A percentile compares a stretch with the other conserved stretches of the same genome.
These are phyloP conservation scores for Tenebrio molitor DNA, from an alignment of 1,140 invertebrate species.

Conservation along the genomic window DNA sequence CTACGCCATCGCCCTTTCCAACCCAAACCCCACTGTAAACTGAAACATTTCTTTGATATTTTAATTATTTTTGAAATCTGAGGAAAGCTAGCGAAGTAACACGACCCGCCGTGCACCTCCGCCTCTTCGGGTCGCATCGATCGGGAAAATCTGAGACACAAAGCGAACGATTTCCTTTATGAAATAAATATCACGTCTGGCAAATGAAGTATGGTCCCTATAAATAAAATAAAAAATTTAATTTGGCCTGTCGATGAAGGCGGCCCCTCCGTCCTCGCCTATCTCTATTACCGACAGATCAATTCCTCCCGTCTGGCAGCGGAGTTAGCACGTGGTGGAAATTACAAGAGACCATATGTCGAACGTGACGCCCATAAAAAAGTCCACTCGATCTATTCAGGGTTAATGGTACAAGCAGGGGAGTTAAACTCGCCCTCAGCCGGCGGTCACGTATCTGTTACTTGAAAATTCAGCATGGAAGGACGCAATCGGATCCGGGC, in stretches of 20 bases:
- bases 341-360: slow-evolving; percentile 43
- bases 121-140: not conserved
- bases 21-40: no score
- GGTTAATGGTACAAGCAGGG: slow-evolving; percentile 38
- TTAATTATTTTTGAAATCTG: no score
- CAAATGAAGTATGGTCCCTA: slow-evolving; percentile 19
- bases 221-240: slow-evolving; percentile 41
- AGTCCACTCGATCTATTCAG: slow-evolving; percentile 40
- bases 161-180: not conserved
- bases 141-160: not conserved
- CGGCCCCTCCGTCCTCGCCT: slow-evolving; percentile 8
- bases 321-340: slow-evolving; percentile 42
- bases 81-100: no score
- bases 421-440: slow-evolving; percentile 25
- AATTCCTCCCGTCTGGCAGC: slow-evolving; percentile 30
- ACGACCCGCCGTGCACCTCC: no score
- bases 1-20: no score
- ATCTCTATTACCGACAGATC: slow-evolving; percentile 39
- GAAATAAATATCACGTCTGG: slow-evolving; percentile 33
- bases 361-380: slow-evolving; percentile 44
- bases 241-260: slow-evolving; percentile 24
- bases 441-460: slow-evolving; percentile 11
- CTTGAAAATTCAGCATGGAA: slow-evolving; percentile 18
- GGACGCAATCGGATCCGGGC: slow-evolving; percentile 12
- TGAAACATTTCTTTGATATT: no score